phyloP scores from a whole-genome alignment of 2,113 vertebrate species.

The Orthonyx spaldingii region DNA sequence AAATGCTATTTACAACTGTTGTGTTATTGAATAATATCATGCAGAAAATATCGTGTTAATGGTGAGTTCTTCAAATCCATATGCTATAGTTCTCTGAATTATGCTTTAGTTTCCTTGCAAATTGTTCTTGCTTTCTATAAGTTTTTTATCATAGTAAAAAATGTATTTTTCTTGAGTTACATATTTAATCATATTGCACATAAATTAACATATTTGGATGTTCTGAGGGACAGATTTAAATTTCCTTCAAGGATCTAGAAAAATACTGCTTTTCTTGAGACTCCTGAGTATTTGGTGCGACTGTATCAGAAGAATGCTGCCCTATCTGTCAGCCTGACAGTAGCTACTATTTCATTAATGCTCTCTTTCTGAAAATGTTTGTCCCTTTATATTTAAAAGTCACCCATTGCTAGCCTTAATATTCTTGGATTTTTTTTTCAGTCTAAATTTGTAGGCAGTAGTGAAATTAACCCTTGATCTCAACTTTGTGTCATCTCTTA shows the following conservation, averaged over 20 bases:
- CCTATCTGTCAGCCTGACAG: neutral
- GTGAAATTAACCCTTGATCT: constrained; percentile 32
- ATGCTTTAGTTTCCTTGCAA: neutral
- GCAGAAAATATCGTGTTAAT: neutral
- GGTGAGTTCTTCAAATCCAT: neutral
- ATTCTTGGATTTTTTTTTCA: neutral
- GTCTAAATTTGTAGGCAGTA: neutral
- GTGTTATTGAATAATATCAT: neutral
- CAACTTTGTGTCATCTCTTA: neutral
- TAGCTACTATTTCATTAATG: neutral
- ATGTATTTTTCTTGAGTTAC: neutral
- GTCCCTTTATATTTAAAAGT: neutral
- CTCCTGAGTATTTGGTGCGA: neutral
- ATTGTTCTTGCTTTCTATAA: neutral
- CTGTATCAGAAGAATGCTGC: neutral
- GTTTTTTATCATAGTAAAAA: neutral
- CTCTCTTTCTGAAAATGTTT: neutral
- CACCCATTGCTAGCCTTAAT: neutral
- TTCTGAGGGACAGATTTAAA: neutral
- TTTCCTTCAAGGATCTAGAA: neutral
- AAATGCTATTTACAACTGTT: neutral
- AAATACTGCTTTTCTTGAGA: neutral
- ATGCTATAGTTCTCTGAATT: neutral
- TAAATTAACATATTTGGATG: neutral
- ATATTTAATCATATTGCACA: neutral